Evolutionary conservation across 2,797 vertebrate genomes (phyloP).

Genomic region (Pseudochirops cupreus): DNA sequence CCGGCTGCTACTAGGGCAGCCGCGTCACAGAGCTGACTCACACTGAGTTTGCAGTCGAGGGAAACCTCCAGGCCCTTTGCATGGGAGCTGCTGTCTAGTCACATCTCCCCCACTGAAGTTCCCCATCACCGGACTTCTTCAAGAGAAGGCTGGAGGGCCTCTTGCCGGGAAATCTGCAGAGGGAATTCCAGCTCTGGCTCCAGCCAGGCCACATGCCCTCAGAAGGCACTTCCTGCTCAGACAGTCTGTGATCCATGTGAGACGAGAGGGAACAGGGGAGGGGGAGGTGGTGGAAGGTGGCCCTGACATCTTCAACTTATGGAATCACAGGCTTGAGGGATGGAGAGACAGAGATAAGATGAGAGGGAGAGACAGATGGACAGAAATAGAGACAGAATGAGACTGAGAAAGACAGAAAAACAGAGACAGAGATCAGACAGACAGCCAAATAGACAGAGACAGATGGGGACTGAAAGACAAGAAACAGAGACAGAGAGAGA

Average conservation of each 20-base stretch:
- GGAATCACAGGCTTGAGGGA: background rate
- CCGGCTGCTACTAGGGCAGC: background rate
- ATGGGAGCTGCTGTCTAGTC: background rate
- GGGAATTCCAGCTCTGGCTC: background rate
- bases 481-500: too few species aligned
- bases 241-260: background rate
- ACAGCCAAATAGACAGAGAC: background rate
- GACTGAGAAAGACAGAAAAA: background rate
- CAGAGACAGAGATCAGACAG: background rate
- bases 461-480: background rate
- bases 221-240: background rate
- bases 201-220: rapidly evolving
- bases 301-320: background rate
- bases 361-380: background rate
- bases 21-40: background rate
- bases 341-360: background rate
- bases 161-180: background rate
- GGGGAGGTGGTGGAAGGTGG: background rate
- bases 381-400: background rate
- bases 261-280: background rate
- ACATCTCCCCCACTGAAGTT: background rate
- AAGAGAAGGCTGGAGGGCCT: background rate
- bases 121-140: background rate
- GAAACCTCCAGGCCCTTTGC: background rate
- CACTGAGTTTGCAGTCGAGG: background rate